These are phyloP conservation scores for Meles meles DNA, from an alignment of 2,113 vertebrate genomes.

Conservation along the genomic window DNA sequence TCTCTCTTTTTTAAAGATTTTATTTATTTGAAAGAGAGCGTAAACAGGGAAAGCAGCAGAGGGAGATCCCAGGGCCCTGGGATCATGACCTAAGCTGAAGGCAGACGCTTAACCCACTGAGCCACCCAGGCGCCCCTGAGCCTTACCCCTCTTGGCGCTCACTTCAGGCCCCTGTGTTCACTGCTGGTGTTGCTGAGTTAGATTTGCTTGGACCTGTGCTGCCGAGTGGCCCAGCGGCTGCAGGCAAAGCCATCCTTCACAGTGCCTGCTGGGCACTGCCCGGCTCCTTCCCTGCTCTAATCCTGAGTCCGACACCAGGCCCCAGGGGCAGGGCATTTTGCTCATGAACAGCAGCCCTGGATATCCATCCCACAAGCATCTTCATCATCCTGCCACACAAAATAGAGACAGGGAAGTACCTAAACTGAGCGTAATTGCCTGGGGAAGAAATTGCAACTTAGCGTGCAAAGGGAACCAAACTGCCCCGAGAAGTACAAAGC, in stretches of 20 bases:
- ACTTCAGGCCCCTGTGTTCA: neutral
- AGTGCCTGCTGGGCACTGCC: fast-evolving
- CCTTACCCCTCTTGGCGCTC: fast-evolving
- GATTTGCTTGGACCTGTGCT: fast-evolving
- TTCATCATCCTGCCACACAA: neutral
- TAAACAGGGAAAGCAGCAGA: neutral
- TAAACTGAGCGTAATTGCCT: neutral
- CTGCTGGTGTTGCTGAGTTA: neutral
- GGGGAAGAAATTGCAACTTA: neutral
- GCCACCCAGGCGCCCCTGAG: neutral
- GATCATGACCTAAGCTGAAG: neutral
- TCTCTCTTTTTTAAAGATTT: neutral
- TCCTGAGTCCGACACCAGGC: neutral
- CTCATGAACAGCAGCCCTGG: neutral
- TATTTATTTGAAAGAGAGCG: neutral
- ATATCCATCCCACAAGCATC: fast-evolving
- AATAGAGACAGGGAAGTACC: neutral
- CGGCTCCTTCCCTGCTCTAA: neutral
- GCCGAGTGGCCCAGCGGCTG: fast-evolving
- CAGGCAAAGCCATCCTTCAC: fast-evolving
- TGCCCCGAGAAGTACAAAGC: neutral
- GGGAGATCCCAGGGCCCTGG: too few species aligned
- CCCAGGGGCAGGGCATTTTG: neutral
- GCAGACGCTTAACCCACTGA: neutral
- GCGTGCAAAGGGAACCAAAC: neutral